Conservation (phyloP, 1,140 invertebrate species). For the Hormaphis cornu region DNA sequence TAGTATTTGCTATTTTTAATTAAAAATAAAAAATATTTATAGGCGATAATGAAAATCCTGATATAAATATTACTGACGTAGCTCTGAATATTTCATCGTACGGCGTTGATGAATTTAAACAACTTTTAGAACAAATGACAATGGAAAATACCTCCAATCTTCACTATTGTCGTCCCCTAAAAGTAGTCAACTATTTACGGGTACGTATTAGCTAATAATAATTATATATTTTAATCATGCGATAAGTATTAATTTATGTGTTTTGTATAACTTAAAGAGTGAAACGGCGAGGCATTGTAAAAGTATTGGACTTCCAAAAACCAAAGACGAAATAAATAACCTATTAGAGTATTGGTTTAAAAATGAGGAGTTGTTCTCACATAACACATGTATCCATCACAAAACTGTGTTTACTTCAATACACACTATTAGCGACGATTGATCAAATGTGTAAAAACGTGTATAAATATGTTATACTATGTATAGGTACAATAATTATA, state of each 20-base stretch:
- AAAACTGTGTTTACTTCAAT: background rate
- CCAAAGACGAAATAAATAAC: background rate
- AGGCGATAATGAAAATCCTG: background rate
- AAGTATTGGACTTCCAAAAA: background rate
- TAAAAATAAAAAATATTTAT: background rate
- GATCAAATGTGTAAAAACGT: background rate
- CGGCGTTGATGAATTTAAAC: constrained; percentile 32
- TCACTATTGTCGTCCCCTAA: constrained; percentile 30
- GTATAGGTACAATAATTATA: background rate
- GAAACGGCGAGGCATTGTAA: constrained; percentile 30
- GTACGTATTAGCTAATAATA: constrained; percentile 7
- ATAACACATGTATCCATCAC: constrained; percentile 25
- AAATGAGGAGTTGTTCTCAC: constrained; percentile 5
- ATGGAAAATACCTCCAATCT: background rate
- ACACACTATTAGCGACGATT: background rate
- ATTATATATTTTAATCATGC: background rate
- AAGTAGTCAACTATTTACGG: constrained; percentile 30
- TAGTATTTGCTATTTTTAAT: background rate
- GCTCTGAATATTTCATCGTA: constrained; percentile 29
- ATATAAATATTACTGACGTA: constrained; percentile 32
- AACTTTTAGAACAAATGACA: constrained; percentile 32
- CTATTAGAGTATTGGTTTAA: constrained; percentile 30
- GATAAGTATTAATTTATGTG: background rate
- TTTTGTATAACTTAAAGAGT: constrained; percentile 19
- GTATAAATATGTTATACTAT: background rate